Percentiles rank a stretch among this genome's conserved stretches.
Evolutionary conservation across 1,140 invertebrate genomes (phyloP).

Genomic region (Plutomurus gul): DNA sequence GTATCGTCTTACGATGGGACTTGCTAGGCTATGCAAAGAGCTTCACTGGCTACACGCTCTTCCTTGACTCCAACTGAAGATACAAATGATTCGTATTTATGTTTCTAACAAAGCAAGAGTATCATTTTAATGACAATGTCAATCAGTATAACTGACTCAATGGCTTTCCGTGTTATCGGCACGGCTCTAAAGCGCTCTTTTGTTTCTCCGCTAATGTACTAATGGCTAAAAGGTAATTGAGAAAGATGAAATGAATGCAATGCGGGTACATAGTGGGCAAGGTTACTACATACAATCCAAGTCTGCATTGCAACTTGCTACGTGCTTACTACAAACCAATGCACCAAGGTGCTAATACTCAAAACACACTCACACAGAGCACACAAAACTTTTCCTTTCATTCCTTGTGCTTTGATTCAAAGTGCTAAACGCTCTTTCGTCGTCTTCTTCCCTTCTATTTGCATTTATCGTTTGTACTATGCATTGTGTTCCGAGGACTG

Average conservation of each 20-base stretch:
- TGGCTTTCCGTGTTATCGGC: conserved; percentile 9
- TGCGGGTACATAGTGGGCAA: no score
- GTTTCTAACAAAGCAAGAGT: neutral
- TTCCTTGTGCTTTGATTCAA: neutral
- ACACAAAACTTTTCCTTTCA: conserved; percentile 18
- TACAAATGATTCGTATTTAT: no score
- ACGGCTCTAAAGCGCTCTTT: conserved; percentile 2
- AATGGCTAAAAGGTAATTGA: conserved; percentile 22
- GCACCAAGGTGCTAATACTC: neutral
- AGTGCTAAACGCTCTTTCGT: neutral
- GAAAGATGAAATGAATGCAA: conserved; percentile 24
- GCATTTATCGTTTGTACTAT: neutral
- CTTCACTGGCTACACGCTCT: no score
- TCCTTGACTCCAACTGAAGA: no score
- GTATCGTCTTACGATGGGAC: no score
- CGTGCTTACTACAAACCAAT: neutral
- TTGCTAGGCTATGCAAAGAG: no score
- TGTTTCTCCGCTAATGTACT: conserved; percentile 4
- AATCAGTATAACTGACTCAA: conserved; percentile 10
- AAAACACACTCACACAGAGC: neutral
- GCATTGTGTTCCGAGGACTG: no score
- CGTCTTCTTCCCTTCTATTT: neutral
- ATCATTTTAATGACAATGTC: conserved; percentile 25
- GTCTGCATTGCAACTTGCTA: no score
- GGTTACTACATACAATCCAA: no score